phyloP scores from a whole-genome alignment of 2,113 vertebrate genomes.

The Ophthalmolycus amberensis region DNA sequence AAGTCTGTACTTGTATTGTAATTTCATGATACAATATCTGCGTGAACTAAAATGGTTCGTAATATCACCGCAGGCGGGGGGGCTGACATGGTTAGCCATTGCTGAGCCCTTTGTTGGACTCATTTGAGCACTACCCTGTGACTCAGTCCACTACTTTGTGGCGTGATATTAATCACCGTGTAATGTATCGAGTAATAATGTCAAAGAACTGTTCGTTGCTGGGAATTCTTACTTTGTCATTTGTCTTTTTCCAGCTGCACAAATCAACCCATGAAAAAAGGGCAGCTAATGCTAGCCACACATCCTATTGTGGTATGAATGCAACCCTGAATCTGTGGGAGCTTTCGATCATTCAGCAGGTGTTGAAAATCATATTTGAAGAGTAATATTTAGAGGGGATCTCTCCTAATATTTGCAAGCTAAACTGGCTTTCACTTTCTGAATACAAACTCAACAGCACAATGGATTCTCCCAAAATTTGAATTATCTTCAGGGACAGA shows the following conservation, averaged over 20 bases:
- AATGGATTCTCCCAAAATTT: neutral
- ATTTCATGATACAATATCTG: conserved; percentile 6
- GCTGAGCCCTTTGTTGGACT: neutral
- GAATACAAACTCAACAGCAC: neutral
- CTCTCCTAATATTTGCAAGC: too few relatives aligned
- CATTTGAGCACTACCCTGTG: neutral
- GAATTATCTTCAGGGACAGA: neutral
- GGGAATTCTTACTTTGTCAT: neutral
- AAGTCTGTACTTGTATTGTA: neutral
- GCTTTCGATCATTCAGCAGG: neutral
- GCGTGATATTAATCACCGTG: neutral
- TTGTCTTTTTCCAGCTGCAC: neutral
- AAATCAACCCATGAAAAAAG: neutral
- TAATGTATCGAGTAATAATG: neutral
- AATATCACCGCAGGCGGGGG: neutral
- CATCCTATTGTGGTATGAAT: neutral
- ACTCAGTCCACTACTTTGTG: neutral
- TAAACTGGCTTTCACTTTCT: neutral
- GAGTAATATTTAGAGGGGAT: too few relatives aligned
- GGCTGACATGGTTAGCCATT: neutral
- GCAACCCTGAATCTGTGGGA: neutral
- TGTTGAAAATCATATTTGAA: neutral
- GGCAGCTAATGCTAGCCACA: too few relatives aligned
- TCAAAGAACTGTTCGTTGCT: neutral
- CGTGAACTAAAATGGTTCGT: neutral